Percentiles rank a stretch among this genome's conserved stretches.
These are phyloP conservation scores for Sarcophaga variegata DNA, from an alignment of 2,888 invertebrate genomes.

Conservation along the genomic window DNA sequence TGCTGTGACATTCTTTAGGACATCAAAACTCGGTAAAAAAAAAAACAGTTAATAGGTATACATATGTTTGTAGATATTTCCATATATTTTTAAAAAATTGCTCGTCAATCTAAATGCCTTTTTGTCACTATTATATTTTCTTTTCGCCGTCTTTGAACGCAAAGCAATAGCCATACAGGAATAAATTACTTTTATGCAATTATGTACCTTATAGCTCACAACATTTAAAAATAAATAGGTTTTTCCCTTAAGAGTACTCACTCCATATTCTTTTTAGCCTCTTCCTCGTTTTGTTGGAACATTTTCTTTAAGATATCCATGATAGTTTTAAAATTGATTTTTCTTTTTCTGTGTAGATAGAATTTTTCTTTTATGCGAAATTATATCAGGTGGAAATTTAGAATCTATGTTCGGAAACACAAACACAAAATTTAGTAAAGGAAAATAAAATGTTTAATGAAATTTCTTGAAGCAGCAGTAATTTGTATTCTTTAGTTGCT, in stretches of 20 bases:
- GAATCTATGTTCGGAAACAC: slow-evolving; percentile 15
- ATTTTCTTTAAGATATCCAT: slow-evolving; percentile 79
- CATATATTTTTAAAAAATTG: too few species aligned
- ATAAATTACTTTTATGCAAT: slow-evolving; percentile 57
- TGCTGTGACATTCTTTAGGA: too few species aligned
- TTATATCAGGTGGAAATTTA: slow-evolving; percentile 9
- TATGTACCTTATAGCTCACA: slow-evolving; percentile 33
- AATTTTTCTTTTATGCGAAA: slow-evolving; percentile 21
- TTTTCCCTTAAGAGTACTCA: slow-evolving; percentile 70
- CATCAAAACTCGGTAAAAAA: too few species aligned
- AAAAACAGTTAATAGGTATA: too few species aligned
- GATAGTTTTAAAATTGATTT: slow-evolving; percentile 37
- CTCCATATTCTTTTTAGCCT: slow-evolving; percentile 71
- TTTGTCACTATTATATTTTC: too few species aligned
- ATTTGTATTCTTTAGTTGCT: background rate
- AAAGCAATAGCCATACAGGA: slow-evolving; percentile 26
- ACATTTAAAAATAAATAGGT: background rate
- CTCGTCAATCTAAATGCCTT: too few species aligned
- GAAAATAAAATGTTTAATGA: slow-evolving; percentile 43
- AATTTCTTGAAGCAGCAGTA: slow-evolving; percentile 11
- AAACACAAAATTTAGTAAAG: slow-evolving; percentile 56
- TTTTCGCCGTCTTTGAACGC: too few species aligned
- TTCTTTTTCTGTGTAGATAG: slow-evolving; percentile 39
- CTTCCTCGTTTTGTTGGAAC: slow-evolving; percentile 74
- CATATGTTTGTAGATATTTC: too few species aligned